phyloP scores from a whole-genome alignment of 2,888 invertebrate genomes.

The Arrhopalites spinosus region DNA sequence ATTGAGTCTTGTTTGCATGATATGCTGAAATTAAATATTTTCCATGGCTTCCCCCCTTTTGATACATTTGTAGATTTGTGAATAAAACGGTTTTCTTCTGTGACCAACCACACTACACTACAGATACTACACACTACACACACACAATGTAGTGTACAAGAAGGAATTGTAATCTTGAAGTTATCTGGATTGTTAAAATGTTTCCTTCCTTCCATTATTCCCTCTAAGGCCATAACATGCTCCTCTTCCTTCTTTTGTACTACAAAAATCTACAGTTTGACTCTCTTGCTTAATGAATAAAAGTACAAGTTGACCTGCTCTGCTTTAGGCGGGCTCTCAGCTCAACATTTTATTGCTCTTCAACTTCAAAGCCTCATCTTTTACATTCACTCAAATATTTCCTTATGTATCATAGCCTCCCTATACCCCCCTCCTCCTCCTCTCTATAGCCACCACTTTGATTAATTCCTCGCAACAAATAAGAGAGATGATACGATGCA shows the following conservation, averaged over 20 bases:
- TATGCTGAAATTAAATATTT: conserved; percentile 4
- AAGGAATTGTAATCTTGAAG: background rate
- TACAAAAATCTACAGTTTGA: background rate
- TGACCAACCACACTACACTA: too few relatives aligned
- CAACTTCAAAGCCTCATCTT: conserved; percentile 16
- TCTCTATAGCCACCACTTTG: background rate
- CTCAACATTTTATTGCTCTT: conserved; percentile 31
- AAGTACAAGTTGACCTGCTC: conserved; percentile 30
- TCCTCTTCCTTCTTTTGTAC: background rate
- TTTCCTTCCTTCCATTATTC: too few relatives aligned
- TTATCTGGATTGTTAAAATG: conserved; percentile 11
- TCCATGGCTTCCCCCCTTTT: background rate
- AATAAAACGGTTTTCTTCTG: too few relatives aligned
- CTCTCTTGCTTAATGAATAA: background rate
- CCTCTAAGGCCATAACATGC: too few relatives aligned
- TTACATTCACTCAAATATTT: conserved; percentile 19
- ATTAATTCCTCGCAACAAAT: conserved; percentile 15
- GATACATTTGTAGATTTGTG: too few relatives aligned
- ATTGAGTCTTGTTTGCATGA: background rate
- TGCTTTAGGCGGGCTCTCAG: conserved; percentile 37
- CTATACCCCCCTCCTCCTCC: background rate
- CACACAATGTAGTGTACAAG: background rate
- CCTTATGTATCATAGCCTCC: background rate
- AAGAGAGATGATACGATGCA: background rate
- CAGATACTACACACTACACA: too few relatives aligned